Evolutionary conservation across 2,888 invertebrate species (phyloP).

Genomic region (Agrochola lota): DNA sequence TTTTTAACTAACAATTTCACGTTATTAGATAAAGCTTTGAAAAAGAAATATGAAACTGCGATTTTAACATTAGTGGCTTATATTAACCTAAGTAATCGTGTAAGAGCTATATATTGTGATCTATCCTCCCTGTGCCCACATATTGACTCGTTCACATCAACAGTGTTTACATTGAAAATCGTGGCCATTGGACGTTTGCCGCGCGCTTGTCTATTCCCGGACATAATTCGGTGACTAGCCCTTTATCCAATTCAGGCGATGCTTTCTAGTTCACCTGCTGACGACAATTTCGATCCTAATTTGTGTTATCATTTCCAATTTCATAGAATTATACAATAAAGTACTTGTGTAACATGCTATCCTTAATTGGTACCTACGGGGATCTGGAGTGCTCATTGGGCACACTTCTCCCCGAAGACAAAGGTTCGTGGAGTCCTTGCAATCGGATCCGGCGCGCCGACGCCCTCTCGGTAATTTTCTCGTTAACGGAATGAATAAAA

Average conservation of each 20-base stretch:
- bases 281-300: constrained; percentile 42
- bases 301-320: constrained; percentile 49
- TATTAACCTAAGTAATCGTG: background rate
- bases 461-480: constrained; percentile 89
- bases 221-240: constrained; percentile 54
- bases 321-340: constrained; percentile 73
- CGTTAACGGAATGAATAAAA: constrained; percentile 90
- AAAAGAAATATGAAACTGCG: background rate
- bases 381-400: constrained; percentile 86
- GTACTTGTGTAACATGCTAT: constrained; percentile 78
- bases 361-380: constrained; percentile 84
- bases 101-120: constrained; percentile 12
- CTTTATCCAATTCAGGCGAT: constrained; percentile 18
- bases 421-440: constrained; percentile 87
- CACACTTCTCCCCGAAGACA: constrained; percentile 87
- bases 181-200: constrained; percentile 28
- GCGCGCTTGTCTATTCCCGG: constrained; percentile 51
- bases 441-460: constrained; percentile 87
- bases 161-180: constrained; percentile 47
- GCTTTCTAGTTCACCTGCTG: constrained; percentile 33
- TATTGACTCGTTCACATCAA: constrained; percentile 43
- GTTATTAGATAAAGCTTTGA: background rate
- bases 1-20: background rate
- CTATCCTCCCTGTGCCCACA: background rate
- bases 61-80: background rate